These are phyloP conservation scores for Tokudaia tokunoshimensis DNA, from an alignment of 2,797 vertebrate species.

Conservation along the genomic window DNA sequence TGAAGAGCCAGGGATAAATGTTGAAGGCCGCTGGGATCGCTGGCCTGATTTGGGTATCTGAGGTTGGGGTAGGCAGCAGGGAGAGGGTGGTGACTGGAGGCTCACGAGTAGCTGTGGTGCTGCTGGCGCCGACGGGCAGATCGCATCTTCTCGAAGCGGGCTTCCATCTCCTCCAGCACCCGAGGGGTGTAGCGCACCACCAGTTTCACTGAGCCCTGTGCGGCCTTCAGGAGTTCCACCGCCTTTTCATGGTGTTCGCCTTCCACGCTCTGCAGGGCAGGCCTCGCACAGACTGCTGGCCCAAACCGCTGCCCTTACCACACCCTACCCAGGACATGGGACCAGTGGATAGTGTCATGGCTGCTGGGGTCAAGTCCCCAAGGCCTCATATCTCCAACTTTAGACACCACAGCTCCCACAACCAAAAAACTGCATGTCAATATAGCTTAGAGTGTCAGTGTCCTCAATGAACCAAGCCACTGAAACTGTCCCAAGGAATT, in stretches of 20 bases:
- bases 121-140: conserved; percentile 95
- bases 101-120: conserved; percentile 96
- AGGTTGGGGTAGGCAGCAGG: neutral
- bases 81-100: neutral
- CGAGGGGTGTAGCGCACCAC: conserved; percentile 96
- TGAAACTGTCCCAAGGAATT: neutral
- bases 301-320: neutral
- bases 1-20: neutral
- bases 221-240: conserved; percentile 95
- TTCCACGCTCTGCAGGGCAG: conserved; percentile 92
- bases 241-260: conserved; percentile 96
- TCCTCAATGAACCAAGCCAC: neutral
- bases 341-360: neutral
- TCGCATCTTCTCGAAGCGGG: conserved; percentile 96
- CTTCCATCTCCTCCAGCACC: conserved; percentile 97
- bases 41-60: neutral
- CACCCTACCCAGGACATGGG: neutral
- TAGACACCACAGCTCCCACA: neutral
- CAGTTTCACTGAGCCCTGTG: conserved; percentile 94
- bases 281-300: neutral
- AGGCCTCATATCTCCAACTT: neutral
- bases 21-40: neutral
- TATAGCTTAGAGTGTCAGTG: neutral
- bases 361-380: neutral
- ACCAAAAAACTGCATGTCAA: neutral